Percentiles rank a stretch among this genome's conserved stretches.
Conservation (phyloP, 2,888 invertebrate genomes). For the Dioctria rufipes region DNA sequence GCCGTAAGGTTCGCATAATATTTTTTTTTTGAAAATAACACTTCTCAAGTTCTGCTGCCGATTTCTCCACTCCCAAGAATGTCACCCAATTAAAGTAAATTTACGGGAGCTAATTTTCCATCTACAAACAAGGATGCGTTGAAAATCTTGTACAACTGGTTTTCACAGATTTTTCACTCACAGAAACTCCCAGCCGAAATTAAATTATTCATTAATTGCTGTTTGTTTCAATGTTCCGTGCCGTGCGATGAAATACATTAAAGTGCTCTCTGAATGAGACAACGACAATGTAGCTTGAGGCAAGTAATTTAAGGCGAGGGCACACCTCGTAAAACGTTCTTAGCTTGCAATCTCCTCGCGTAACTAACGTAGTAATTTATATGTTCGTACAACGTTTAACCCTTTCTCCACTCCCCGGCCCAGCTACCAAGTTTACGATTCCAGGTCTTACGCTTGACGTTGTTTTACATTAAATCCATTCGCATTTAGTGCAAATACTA, state of each 20-base stretch:
- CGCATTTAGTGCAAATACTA: slow-evolving; percentile 5
- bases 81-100: no score
- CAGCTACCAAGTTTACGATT: not conserved
- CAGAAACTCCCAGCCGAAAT: not conserved
- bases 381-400: slow-evolving; percentile 12
- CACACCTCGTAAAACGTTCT: not conserved
- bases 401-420: not conserved
- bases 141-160: not conserved
- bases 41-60: no score
- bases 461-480: not conserved
- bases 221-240: slow-evolving; percentile 31
- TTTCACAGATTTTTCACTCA: slow-evolving; percentile 3
- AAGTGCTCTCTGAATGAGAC: not conserved
- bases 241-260: slow-evolving; percentile 2
- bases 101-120: not conserved
- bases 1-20: no score
- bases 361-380: not conserved
- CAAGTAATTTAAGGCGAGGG: not conserved
- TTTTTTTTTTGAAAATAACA: no score
- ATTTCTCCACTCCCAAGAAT: no score
- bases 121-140: not conserved
- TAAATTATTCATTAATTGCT: slow-evolving; percentile 40
- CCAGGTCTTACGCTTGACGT: not conserved
- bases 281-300: not conserved
- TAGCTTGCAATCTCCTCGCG: not conserved